These are phyloP conservation scores for Alethe castanea DNA, from an alignment of 2,113 vertebrate species.

Conservation along the genomic window DNA sequence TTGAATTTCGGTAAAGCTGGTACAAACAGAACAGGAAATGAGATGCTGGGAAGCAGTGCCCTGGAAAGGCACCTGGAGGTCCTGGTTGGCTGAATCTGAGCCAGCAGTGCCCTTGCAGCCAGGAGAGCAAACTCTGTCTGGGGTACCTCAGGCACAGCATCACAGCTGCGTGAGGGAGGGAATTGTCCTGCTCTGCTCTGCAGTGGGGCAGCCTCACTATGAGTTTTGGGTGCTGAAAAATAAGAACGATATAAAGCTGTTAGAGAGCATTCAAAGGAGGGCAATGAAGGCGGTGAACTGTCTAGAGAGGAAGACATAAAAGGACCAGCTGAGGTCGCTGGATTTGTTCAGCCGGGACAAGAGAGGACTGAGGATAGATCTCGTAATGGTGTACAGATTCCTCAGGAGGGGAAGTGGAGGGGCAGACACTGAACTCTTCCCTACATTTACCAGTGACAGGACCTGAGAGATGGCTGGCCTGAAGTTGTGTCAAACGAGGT, in stretches of 20 bases:
- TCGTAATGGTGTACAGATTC: neutral
- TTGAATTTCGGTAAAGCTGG: neutral
- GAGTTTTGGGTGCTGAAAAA: neutral
- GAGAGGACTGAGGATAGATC: neutral
- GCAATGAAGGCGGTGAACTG: neutral
- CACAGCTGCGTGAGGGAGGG: accelerated
- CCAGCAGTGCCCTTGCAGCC: neutral
- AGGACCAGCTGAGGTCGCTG: neutral
- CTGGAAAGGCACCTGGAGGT: too few relatives aligned
- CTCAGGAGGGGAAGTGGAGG: neutral
- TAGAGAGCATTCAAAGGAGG: neutral
- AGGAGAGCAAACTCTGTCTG: neutral
- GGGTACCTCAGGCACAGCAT: too few relatives aligned
- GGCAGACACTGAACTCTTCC: neutral
- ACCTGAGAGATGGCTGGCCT: neutral
- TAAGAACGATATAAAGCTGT: neutral
- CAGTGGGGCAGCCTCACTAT: accelerated
- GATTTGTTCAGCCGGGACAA: neutral
- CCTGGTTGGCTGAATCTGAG: neutral
- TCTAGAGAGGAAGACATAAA: neutral
- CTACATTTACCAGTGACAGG: neutral
- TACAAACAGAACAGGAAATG: neutral
- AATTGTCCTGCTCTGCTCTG: neutral
- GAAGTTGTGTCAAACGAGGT: neutral
- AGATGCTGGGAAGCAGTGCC: accelerated